A percentile compares a stretch with the other conserved stretches of the same genome.
These are phyloP conservation scores for Dryadula phaetusa DNA, from an alignment of 2,888 invertebrate genomes.

Conservation along the genomic window DNA sequence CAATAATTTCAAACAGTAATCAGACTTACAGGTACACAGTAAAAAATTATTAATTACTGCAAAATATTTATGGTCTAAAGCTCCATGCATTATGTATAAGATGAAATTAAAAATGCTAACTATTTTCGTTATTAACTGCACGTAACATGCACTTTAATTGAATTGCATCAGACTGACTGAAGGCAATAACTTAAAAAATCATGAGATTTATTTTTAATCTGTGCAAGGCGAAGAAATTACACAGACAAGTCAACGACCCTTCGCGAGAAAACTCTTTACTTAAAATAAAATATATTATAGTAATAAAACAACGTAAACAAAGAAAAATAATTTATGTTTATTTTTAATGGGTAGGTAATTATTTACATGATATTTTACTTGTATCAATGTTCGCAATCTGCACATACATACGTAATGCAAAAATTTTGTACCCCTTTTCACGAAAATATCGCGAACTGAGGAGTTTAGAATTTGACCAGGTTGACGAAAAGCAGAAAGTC, in stretches of 20 bases:
- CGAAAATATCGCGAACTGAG: too few species aligned
- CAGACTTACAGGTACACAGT: constrained; percentile 19
- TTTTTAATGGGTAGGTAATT: neutral
- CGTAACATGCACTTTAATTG: neutral
- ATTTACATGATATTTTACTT: constrained; percentile 1
- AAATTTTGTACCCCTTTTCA: too few species aligned
- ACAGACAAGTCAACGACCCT: constrained; percentile 11
- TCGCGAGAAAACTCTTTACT: constrained; percentile 4
- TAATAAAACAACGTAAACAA: constrained; percentile 36
- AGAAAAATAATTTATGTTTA: constrained; percentile 8
- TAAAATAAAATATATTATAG: constrained; percentile 1
- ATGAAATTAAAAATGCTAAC: constrained; percentile 20
- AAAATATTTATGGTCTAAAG: constrained; percentile 16
- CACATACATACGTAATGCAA: too few species aligned
- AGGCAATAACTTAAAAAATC: neutral
- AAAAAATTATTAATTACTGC: constrained; percentile 5
- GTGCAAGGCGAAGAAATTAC: constrained; percentile 7
- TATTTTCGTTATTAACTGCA: constrained; percentile 7
- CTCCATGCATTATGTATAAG: constrained; percentile 30
- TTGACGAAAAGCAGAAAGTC: too few species aligned
- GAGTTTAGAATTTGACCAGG: too few species aligned
- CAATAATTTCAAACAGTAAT: constrained; percentile 33
- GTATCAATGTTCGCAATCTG: neutral
- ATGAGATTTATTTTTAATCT: constrained; percentile 3
- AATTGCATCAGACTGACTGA: neutral